Conservation (phyloP, 2,113 vertebrate species). For the Stigmatopora nigra region DNA sequence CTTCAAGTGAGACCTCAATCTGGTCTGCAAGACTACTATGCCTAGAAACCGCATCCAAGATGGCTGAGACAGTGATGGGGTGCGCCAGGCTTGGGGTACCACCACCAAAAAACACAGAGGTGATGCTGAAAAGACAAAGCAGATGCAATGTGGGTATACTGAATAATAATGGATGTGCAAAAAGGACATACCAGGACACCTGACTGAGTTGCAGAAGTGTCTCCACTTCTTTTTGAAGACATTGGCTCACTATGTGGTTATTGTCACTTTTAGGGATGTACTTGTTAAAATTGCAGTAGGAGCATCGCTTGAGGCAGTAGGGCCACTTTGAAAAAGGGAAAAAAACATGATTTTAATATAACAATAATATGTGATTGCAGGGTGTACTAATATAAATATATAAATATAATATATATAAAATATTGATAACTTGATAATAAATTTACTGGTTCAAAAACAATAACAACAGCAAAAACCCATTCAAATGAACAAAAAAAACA, state of each 20-base stretch:
- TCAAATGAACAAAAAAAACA: too few species aligned
- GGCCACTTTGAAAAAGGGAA: slow-evolving; percentile 76
- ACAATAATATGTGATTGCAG: neutral
- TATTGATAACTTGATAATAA: too few species aligned
- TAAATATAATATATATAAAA: too few species aligned
- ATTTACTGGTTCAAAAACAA: too few species aligned
- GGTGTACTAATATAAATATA: neutral
- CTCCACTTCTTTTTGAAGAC: slow-evolving; percentile 73
- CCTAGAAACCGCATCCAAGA: slow-evolving; percentile 73
- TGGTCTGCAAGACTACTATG: slow-evolving; percentile 47
- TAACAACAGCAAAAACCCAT: too few species aligned
- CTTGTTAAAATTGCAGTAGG: slow-evolving; percentile 92
- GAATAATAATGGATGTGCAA: neutral
- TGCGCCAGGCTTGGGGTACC: slow-evolving; percentile 87
- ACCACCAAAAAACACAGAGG: slow-evolving; percentile 87
- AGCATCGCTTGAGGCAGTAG: slow-evolving; percentile 85
- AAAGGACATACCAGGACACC: slow-evolving; percentile 70
- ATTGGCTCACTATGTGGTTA: slow-evolving; percentile 63
- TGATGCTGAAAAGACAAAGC: slow-evolving; percentile 65
- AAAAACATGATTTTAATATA: neutral
- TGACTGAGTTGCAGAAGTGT: slow-evolving; percentile 77
- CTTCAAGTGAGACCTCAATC: slow-evolving; percentile 82
- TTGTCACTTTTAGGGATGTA: slow-evolving; percentile 75
- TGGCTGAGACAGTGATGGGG: slow-evolving; percentile 67
- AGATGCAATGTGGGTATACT: neutral